Evolutionary conservation across 2,113 vertebrate genomes (phyloP).

Genomic region (Sturnira hondurensis): DNA sequence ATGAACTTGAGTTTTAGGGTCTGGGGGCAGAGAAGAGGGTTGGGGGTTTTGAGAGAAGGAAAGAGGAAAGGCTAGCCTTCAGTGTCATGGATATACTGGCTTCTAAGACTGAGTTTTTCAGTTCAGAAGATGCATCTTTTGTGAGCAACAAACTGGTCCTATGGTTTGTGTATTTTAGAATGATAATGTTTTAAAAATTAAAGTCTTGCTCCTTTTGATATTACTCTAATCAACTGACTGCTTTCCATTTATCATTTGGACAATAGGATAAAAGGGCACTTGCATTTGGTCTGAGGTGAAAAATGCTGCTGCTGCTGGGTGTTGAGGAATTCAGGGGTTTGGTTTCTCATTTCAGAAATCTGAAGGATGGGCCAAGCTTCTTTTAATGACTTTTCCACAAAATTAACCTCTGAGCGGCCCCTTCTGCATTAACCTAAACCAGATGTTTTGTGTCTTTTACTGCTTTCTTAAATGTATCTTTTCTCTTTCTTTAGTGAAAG

Average conservation of each 20-base stretch:
- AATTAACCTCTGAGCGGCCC: constrained; percentile 1
- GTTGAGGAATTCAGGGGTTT: background rate
- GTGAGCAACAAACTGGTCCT: background rate
- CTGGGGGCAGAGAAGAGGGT: background rate
- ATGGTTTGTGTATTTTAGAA: constrained; percentile 1
- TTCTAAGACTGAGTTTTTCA: background rate
- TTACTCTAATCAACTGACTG: constrained; percentile 14
- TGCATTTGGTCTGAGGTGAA: constrained; percentile 17
- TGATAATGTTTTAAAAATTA: background rate
- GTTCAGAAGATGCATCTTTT: background rate
- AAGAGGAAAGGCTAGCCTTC: background rate
- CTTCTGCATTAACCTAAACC: background rate
- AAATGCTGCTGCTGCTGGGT: constrained; percentile 4
- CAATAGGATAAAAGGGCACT: background rate
- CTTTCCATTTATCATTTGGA: constrained; percentile 24
- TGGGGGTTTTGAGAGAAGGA: background rate
- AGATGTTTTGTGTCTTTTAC: background rate
- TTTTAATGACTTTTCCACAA: background rate
- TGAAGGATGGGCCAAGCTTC: background rate
- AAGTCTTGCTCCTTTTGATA: background rate
- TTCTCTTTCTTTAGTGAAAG: background rate
- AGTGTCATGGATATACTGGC: background rate
- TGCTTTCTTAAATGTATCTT: background rate
- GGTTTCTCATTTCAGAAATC: background rate
- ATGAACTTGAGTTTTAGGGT: background rate